Percentiles rank a stretch among this genome's conserved stretches.
Conservation (phyloP, 35 echinoderm and acorn worm genomes). For the Hemicentrotus pulcherrimus region DNA sequence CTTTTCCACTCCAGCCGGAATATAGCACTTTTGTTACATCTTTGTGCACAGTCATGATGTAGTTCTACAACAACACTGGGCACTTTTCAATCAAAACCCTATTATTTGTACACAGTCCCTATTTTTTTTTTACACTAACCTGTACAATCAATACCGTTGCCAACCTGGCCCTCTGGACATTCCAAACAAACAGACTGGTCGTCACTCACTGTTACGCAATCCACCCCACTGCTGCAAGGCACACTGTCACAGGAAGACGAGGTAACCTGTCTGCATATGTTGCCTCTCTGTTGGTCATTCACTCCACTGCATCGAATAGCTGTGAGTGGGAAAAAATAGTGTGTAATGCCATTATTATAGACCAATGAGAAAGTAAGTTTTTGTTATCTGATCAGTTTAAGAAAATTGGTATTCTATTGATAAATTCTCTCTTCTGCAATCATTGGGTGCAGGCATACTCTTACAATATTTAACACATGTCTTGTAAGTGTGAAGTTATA, state of each 20-base stretch:
- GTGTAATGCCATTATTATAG: background rate
- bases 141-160: conserved; percentile 76
- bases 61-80: too few species aligned
- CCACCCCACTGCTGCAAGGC: conserved; percentile 60
- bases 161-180: conserved; percentile 74
- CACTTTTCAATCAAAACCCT: background rate
- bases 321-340: conserved; percentile 1
- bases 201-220: conserved; percentile 55
- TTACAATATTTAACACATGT: background rate
- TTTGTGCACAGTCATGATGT: too few species aligned
- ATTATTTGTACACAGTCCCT: background rate
- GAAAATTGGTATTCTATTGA: background rate
- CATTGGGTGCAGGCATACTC: background rate
- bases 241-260: conserved; percentile 40
- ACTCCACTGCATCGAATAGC: conserved; percentile 74
- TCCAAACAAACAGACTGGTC: conserved; percentile 79
- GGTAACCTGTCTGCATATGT: conserved; percentile 71
- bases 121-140: conserved; percentile 52
- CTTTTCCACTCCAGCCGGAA: too few species aligned
- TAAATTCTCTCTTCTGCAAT: background rate
- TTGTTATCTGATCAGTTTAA: background rate
- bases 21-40: too few species aligned
- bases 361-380: background rate
- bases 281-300: conserved; percentile 49
- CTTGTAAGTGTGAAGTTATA: background rate